phyloP scores from a whole-genome alignment of 35 echinoderm and acorn worm genomes.

The Apostichopus californicus region DNA sequence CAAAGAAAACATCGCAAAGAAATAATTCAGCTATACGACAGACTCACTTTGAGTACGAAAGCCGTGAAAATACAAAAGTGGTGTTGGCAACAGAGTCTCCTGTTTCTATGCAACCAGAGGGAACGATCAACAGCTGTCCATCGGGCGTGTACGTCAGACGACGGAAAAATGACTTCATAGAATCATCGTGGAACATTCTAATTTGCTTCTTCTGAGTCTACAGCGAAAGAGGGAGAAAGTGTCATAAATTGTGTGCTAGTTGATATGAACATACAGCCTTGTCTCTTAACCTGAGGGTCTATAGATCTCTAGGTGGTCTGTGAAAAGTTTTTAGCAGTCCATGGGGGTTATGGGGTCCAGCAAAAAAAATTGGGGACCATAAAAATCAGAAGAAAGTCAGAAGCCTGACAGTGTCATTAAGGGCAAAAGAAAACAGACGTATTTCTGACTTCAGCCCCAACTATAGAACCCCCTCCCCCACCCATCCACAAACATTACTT shows the following conservation, averaged over 20 bases:
- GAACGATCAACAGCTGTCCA: slow-evolving; percentile 91
- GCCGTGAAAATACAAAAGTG: slow-evolving; percentile 81
- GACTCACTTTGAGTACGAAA: slow-evolving; percentile 80
- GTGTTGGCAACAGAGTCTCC: slow-evolving; percentile 81
- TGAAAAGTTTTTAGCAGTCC: too few relatives aligned
- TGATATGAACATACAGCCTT: too few relatives aligned
- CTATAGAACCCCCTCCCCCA: too few relatives aligned
- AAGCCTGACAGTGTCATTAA: too few relatives aligned
- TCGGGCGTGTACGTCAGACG: slow-evolving; percentile 88
- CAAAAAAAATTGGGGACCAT: too few relatives aligned
- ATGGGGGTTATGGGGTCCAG: too few relatives aligned
- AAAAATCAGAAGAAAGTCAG: too few relatives aligned
- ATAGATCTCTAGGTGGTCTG: too few relatives aligned
- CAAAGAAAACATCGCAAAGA: background rate
- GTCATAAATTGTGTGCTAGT: background rate
- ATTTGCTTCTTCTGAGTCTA: slow-evolving; percentile 68
- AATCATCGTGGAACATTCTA: slow-evolving; percentile 97
- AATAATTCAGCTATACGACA: background rate
- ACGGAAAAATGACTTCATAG: slow-evolving; percentile 98
- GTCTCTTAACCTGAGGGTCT: too few relatives aligned
- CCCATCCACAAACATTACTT: too few relatives aligned
- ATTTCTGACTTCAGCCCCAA: too few relatives aligned
- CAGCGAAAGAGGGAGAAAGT: background rate
- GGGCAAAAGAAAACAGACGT: too few relatives aligned
- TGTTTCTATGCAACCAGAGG: slow-evolving; percentile 78